Conservation (phyloP, 1,140 invertebrate genomes). For the Neodiprion lecontei region DNA sequence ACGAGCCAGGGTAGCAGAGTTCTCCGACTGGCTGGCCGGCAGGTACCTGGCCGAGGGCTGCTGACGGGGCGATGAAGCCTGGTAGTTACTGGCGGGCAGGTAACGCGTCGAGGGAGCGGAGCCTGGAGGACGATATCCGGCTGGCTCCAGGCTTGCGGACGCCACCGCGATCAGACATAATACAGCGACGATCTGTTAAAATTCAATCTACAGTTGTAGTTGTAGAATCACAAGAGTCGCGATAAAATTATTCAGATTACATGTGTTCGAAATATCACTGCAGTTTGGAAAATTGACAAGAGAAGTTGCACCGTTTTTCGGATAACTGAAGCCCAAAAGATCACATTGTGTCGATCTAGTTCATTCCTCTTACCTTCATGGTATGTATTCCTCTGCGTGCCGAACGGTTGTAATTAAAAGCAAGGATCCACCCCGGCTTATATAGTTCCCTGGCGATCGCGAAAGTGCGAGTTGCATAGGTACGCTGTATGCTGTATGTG, state of each 20-base stretch:
- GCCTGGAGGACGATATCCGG: conserved; percentile 37
- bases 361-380: too few species aligned
- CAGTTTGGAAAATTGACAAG: background rate
- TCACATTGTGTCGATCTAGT: too few species aligned
- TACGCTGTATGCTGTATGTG: too few species aligned
- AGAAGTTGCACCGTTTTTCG: too few species aligned
- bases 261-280: background rate
- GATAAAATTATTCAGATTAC: background rate
- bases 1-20: background rate
- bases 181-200: conserved; percentile 33
- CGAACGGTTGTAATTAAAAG: too few species aligned
- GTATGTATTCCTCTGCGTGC: too few species aligned
- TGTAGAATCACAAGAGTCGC: background rate
- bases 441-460: too few species aligned
- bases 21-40: background rate
- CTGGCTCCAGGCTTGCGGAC: conserved; percentile 41
- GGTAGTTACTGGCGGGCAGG: conserved; percentile 18
- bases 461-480: too few species aligned
- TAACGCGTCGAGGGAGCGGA: conserved; percentile 26
- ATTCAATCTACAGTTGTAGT: background rate
- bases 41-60: background rate
- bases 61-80: background rate
- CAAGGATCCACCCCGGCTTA: too few species aligned
- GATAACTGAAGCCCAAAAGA: too few species aligned
- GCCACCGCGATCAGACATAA: conserved; percentile 30